Evolutionary conservation across 2,797 vertebrate genomes (phyloP).

Genomic region (Tokudaia muenninki): DNA sequence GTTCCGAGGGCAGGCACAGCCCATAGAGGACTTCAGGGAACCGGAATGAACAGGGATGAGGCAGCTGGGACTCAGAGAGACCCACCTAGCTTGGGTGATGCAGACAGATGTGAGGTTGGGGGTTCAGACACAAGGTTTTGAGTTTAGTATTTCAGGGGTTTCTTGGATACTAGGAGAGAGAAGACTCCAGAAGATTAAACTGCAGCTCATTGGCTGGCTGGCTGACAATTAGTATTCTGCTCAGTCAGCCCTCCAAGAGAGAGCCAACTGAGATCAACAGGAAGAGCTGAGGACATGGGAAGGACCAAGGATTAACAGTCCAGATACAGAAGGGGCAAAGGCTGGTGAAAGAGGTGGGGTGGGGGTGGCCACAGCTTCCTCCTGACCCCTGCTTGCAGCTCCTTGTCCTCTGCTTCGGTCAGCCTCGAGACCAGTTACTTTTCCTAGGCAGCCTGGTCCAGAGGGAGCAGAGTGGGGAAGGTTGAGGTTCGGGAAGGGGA

Average conservation of each 20-base stretch:
- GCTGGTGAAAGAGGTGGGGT: background rate
- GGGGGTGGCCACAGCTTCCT: background rate
- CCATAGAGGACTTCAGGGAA: background rate
- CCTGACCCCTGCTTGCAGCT: background rate
- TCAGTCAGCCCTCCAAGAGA: background rate
- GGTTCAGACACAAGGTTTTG: background rate
- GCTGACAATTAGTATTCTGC: no score
- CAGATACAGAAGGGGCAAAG: background rate
- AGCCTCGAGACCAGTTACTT: conserved; percentile 17
- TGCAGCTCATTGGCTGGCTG: background rate
- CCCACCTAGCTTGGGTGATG: background rate
- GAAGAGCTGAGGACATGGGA: background rate
- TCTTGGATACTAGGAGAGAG: background rate
- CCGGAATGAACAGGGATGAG: background rate
- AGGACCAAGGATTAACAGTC: background rate
- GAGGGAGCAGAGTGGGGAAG: background rate
- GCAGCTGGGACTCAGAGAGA: background rate
- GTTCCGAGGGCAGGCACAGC: background rate
- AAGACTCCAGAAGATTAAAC: background rate
- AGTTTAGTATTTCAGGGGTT: background rate
- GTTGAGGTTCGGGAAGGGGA: background rate
- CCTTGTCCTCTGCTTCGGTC: background rate
- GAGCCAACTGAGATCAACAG: background rate
- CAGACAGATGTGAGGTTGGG: background rate
- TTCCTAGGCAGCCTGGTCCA: background rate